Conservation (phyloP, 2,113 vertebrate species). For the Lepus europaeus region DNA sequence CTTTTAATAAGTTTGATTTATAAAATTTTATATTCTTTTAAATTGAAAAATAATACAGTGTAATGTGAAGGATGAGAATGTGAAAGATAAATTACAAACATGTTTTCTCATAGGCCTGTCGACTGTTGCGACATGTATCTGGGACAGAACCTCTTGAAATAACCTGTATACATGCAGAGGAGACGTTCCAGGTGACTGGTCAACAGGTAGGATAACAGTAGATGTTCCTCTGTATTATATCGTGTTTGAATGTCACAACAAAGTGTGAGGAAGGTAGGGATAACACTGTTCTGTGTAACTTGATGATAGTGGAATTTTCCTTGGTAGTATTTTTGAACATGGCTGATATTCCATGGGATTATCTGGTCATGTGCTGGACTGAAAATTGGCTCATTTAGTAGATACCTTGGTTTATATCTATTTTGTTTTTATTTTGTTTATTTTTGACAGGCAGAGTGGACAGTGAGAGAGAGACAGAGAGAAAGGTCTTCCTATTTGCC, state of each 20-base stretch:
- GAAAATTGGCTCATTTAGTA: conserved; percentile 5
- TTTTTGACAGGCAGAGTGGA: no score
- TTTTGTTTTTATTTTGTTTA: no score
- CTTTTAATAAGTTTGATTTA: conserved; percentile 4
- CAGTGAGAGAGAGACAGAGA: no score
- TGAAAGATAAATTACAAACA: background rate
- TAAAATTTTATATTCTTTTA: conserved; percentile 14
- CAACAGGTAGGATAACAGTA: conserved; percentile 93
- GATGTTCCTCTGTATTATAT: background rate
- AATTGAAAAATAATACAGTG: conserved; percentile 11
- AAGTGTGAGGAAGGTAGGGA: background rate
- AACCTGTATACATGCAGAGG: conserved; percentile 97
- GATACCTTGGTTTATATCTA: conserved; percentile 29
- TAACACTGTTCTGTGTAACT: background rate
- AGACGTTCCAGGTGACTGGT: conserved; percentile 98
- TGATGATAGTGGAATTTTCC: background rate
- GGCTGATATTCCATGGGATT: background rate
- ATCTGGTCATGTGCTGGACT: background rate
- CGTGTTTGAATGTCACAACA: background rate
- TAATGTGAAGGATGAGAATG: background rate
- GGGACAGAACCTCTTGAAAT: conserved; percentile 98
- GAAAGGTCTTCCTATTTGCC: no score
- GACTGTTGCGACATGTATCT: conserved; percentile 96
- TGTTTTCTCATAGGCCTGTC: conserved; percentile 90
- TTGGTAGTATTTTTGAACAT: background rate